phyloP scores from a whole-genome alignment of 2,797 vertebrate species.

The Limnodromus scolopaceus region DNA sequence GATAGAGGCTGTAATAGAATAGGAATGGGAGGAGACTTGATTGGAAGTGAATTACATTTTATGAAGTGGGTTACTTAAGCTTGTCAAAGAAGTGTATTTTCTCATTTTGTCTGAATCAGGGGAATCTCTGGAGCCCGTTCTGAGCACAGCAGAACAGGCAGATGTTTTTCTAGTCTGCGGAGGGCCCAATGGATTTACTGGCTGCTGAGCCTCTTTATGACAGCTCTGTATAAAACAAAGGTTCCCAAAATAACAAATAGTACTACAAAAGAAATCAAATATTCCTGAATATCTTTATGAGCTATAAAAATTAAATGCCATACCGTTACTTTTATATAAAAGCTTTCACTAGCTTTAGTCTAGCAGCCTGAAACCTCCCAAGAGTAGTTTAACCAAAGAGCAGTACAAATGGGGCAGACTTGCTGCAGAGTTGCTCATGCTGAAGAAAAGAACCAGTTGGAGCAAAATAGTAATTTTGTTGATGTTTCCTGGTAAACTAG shows the following conservation, averaged over 20 bases:
- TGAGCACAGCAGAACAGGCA: not conserved
- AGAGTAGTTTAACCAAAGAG: not conserved
- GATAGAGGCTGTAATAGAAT: not conserved
- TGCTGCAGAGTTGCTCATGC: not conserved
- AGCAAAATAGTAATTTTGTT: not conserved
- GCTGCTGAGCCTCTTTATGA: slow-evolving; percentile 17
- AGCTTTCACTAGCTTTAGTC: not conserved
- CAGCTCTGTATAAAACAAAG: not conserved
- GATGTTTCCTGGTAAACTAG: not conserved
- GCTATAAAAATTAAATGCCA: not conserved
- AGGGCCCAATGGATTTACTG: slow-evolving; percentile 6
- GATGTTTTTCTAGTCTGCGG: not conserved
- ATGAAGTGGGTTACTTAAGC: not conserved
- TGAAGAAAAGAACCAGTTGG: not conserved
- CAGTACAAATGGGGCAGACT: not conserved
- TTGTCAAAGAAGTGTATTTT: not conserved
- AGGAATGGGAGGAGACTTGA: not conserved
- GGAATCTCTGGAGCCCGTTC: not conserved
- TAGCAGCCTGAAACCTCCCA: not conserved
- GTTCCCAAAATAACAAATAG: slow-evolving; percentile 4
- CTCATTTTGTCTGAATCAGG: not conserved
- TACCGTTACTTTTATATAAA: not conserved
- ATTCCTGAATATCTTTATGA: not conserved
- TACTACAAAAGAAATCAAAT: not conserved
- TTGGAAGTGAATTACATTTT: not conserved